Evolutionary conservation across 1,140 invertebrate genomes (phyloP), one percentile per base, ranked within the genome.

Genomic region (Aleiodes sp.): DNA sequence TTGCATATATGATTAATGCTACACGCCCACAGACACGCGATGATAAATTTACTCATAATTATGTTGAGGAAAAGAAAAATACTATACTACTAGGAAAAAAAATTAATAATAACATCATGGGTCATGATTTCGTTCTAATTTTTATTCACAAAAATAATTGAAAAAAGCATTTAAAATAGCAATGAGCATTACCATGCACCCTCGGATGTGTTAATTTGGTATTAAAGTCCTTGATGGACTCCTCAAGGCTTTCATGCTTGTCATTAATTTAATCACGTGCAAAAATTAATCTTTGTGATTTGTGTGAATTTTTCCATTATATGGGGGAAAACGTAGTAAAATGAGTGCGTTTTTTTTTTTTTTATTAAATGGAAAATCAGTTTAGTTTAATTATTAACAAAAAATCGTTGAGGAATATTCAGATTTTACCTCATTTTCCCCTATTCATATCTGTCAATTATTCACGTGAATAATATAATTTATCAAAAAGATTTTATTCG

Each of bases 1-100:
- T 19, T 21, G 46, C 46, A 7, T 43, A 52, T 52, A 52, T n/a
- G n/a, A 52, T 52, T 52, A 52, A 24, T 24, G 46, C 12, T 24
- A 52, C 46, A 52, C 46, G 46, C 46, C 46, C 46, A 52, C 46
- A 52, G 46, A 2, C 46, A 52, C 46, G 46, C 46, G 46, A 52
- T 21, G 12, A 52, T 52, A 52, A 52, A 52, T 52, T 21, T 24
- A 4, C 16, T 24, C 21, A 24, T 52, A 52, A 52, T 52, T 52
- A 52, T 19, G 19, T n/a, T n/a, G n/a, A n/a, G n/a, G 26, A 52
- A 16, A 16, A 16, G 26, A 52, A 21, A 52, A 21, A 52, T 52
- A 3, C 16, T 24, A 52, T 52, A 52, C 21, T 52, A 2, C 16
- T 9, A 21, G 46, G n/a, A n/a, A n/a, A n/a, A n/a, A n/a, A n/a